Evolutionary conservation across 2,888 invertebrate genomes (phyloP), one percentile per base, ranked within the genome.

Genomic region (Eristalinus sepulchralis): DNA sequence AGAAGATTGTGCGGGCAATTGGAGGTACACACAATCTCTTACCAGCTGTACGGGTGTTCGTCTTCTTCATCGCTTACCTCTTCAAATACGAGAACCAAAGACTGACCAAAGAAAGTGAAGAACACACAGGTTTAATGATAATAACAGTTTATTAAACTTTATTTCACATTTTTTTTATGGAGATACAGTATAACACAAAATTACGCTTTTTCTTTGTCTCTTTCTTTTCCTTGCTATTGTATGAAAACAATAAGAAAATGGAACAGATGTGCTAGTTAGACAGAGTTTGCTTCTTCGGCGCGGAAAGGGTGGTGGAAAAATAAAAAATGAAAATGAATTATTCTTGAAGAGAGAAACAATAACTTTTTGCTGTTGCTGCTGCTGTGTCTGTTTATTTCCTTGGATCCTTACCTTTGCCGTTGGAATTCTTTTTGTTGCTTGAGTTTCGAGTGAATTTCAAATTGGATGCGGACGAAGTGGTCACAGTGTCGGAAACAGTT

Each of bases 341-440:
- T 39, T n/a, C n/a, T n/a, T n/a, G n/a, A n/a, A 47, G n/a, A 17
- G n/a, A 17, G 8, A 17, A 47, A 47, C 17, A 47, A 47, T 17
- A 47, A 47, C 6, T 47, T 17, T 17, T 17, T 17, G n/a, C n/a
- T n/a, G n/a, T n/a, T n/a, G n/a, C 17, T 47, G 17, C 47, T 57
- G 13, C 4, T 11, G 10, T 24, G 3, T 27, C 57, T 4, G 63
- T 64, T 22, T 82, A 86, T 70, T 82, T 86, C 17, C 85, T 77
- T 64, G 70, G 39, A 36, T 86, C 85, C n/a, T 82, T 82, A 39
- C 57, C 78, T 78, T 78, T 86, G 47, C 73, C 27, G 27, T 78
- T 86, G 60, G 78, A 60, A 70, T 10, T 78, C 60, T 86, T 86
- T 17, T 78, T 86, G 9, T 55, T 59, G 17, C 53, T 78, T 33